phyloP scores from a whole-genome alignment of 2,888 invertebrate species.

The Ceratothoa steindachneri region DNA sequence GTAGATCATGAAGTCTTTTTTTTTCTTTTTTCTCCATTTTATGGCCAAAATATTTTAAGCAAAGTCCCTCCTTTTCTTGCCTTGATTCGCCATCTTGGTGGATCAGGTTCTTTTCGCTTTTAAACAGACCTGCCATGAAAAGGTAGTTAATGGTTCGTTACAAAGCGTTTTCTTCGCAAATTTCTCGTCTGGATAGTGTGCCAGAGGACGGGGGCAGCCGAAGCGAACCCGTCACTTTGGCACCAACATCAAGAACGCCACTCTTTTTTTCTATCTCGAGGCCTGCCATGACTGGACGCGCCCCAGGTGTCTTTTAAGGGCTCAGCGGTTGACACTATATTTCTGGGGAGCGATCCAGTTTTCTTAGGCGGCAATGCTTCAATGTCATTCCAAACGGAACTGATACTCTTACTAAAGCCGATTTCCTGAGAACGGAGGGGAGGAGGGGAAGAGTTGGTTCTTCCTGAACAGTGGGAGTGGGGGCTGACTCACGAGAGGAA shows the following conservation, averaged over 20 bases:
- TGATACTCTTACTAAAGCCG: background rate
- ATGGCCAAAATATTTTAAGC: too few relatives aligned
- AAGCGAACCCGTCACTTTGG: background rate
- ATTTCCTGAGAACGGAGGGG: too few relatives aligned
- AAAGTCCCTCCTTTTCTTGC: background rate
- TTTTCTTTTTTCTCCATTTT: too few relatives aligned
- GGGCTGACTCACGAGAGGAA: too few relatives aligned
- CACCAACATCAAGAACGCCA: too few relatives aligned
- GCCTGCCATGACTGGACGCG: conserved; percentile 1
- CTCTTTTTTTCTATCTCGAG: background rate
- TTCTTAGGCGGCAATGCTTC: background rate
- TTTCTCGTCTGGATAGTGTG: background rate
- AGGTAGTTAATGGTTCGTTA: background rate
- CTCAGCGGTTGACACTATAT: background rate
- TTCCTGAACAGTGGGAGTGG: too few relatives aligned
- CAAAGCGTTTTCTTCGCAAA: background rate
- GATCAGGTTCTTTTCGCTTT: background rate
- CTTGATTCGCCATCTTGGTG: background rate
- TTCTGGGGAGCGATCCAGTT: background rate
- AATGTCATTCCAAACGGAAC: background rate
- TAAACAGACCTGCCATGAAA: conserved; percentile 3
- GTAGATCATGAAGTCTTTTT: too few relatives aligned
- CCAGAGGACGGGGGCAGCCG: background rate
- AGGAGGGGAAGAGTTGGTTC: too few relatives aligned
- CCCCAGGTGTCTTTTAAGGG: conserved; percentile 12